Evolutionary conservation across 1,140 invertebrate species (phyloP).

Genomic region (Philaenus spumarius): DNA sequence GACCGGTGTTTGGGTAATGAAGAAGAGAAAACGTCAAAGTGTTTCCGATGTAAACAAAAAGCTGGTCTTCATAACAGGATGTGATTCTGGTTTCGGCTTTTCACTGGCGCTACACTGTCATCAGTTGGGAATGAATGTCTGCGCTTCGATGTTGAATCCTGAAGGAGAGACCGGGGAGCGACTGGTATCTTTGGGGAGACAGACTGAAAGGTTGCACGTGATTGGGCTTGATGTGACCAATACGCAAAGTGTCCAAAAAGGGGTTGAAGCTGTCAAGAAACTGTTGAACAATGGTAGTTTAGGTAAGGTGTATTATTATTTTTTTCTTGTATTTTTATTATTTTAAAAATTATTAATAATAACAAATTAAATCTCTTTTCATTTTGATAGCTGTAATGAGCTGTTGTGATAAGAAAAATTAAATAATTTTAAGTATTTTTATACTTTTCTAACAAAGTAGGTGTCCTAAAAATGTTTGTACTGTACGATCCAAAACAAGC

Average conservation of each 20-base stretch:
- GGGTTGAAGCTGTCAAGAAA: constrained; percentile 39
- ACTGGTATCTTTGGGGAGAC: constrained; percentile 33
- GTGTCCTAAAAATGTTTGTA: too few species aligned
- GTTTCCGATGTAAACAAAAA: background rate
- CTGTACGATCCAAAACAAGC: too few species aligned
- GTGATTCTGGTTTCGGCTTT: constrained; percentile 77
- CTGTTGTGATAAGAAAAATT: too few species aligned
- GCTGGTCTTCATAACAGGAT: constrained; percentile 64
- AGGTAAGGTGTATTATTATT: background rate
- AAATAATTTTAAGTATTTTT: too few species aligned
- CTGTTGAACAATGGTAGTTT: constrained; percentile 31
- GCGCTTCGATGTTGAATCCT: constrained; percentile 59
- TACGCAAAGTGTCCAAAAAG: constrained; percentile 46
- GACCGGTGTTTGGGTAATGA: too few species aligned
- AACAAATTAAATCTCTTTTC: too few species aligned
- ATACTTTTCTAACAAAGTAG: too few species aligned
- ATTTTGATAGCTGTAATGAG: too few species aligned
- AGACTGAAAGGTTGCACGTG: constrained; percentile 38
- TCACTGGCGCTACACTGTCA: constrained; percentile 55
- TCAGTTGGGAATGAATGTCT: constrained; percentile 51
- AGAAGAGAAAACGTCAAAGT: too few species aligned
- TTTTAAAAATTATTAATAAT: too few species aligned
- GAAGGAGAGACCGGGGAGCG: constrained; percentile 38
- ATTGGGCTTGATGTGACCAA: constrained; percentile 60
- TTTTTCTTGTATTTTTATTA: too few species aligned